Evolutionary conservation across 2,797 vertebrate genomes (phyloP), one percentile per base, ranked within the genome.

Genomic region (Lepilemur ruficaudatus): DNA sequence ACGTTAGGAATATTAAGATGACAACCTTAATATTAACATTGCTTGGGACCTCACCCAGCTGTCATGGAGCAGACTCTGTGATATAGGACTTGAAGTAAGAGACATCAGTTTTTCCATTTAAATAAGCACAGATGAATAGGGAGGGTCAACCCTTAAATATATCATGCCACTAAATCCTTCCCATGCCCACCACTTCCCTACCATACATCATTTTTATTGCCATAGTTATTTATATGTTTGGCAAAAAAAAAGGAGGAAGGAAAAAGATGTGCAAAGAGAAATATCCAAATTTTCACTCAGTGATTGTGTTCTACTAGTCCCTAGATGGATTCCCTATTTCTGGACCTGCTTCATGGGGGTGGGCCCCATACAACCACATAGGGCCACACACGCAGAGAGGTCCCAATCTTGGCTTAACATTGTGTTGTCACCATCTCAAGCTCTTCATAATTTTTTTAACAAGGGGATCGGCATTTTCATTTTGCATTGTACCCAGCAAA

Each of bases 121-220:
- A 97, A 89, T 52, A 41, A 0, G 0, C 25, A 46, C 28, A 96
- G 91, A 89, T 89, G 89, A 98, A 97, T 2, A 12, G 91, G 76
- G 88, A 94, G 94, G 93, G 82, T 57, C 52, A 10, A 0, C 14
- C 72, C 61, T 93, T 63, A 35, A 93, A 93, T 25, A 63, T 1
- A 0, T 0, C 35, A 91, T 46, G 9, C 7, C 25, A 52, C 50
- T 41, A 25, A 88, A 97, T 81, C 12, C 90, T 65, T 61, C 32
- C 90, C 30, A 38, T 38, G 90, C 35, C 79, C 32, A 67, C 41
- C 35, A 43, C 57, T 76, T 91, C 63, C 43, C 59, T 50, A 72
- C 52, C 83, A 97, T 72, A 43, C 80, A 83, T 96, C 90, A 96
- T 48, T 80, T 97, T 95, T 89, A 95, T 92, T 96, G 85, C 80